Evolutionary conservation across 2,797 vertebrate species (phyloP).

Genomic region (Sandelia bainsii): DNA sequence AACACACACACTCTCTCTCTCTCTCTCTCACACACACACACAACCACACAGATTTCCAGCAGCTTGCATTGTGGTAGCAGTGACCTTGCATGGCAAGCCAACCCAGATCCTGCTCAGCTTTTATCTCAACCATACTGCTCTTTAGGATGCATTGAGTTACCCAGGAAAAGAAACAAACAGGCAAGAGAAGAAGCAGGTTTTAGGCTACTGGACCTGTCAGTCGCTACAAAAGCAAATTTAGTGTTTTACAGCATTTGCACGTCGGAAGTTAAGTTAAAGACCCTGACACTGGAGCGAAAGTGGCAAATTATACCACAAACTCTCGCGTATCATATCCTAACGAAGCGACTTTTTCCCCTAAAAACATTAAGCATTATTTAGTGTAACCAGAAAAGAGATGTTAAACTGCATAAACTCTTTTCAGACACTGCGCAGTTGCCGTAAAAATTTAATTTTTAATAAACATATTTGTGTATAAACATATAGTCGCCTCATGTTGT

Average conservation of each 20-base stretch:
- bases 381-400: not conserved
- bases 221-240: conserved; percentile 18
- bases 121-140: conserved; percentile 36
- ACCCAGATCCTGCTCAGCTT: conserved; percentile 23
- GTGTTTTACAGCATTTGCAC: conserved; percentile 1
- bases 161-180: conserved; percentile 16
- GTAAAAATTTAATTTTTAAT: not conserved
- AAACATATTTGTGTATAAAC: not conserved
- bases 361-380: not conserved
- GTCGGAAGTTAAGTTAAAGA: conserved; percentile 9
- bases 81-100: conserved; percentile 50
- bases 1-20: conserved; percentile 16
- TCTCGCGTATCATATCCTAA: not conserved
- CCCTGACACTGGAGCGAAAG: conserved; percentile 10
- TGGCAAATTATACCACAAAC: not conserved
- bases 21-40: conserved; percentile 7
- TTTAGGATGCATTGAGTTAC: conserved; percentile 27
- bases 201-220: conserved; percentile 7
- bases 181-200: conserved; percentile 10
- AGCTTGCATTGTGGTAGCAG: conserved; percentile 25
- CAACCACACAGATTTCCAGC: conserved; percentile 17
- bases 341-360: not conserved
- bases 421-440: not conserved
- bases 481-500: not conserved
- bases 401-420: not conserved